phyloP scores from a whole-genome alignment of 2,888 invertebrate genomes.

The Graphium colonna region DNA sequence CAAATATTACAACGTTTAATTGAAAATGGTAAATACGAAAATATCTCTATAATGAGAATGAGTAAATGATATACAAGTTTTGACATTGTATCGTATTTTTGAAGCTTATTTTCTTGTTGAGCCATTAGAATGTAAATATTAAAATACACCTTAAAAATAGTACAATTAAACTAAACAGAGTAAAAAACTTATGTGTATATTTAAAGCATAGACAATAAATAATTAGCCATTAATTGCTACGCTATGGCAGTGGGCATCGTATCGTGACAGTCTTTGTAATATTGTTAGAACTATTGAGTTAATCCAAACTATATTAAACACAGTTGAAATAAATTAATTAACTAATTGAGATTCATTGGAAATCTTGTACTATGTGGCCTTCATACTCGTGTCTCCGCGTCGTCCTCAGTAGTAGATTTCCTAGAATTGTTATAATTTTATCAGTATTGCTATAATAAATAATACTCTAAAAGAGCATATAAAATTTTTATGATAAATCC shows the following conservation, averaged over 20 bases:
- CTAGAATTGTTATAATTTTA: slow-evolving; percentile 50
- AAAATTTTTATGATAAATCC: too few species aligned
- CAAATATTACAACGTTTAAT: too few species aligned
- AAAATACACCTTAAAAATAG: slow-evolving; percentile 12
- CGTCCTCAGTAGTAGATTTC: slow-evolving; percentile 80
- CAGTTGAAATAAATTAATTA: slow-evolving; percentile 48
- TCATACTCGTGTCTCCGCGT: slow-evolving; percentile 75
- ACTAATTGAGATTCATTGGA: slow-evolving; percentile 78
- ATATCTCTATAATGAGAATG: too few species aligned
- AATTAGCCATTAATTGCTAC: slow-evolving; percentile 45
- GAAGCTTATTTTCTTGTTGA: background rate
- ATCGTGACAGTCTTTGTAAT: slow-evolving; percentile 64
- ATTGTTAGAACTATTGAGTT: slow-evolving; percentile 41
- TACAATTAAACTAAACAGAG: slow-evolving; percentile 19
- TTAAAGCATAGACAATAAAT: slow-evolving; percentile 54
- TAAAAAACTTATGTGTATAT: slow-evolving; percentile 37
- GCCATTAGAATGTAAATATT: slow-evolving; percentile 7
- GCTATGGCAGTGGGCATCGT: slow-evolving; percentile 73
- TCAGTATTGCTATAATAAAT: background rate
- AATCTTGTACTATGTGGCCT: slow-evolving; percentile 65
- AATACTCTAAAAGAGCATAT: background rate
- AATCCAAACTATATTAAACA: slow-evolving; percentile 27
- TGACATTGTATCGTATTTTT: background rate
- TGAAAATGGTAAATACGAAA: too few species aligned
- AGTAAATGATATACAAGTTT: background rate